Conservation (phyloP, 2,797 vertebrate genomes). For the Manis javanica region DNA sequence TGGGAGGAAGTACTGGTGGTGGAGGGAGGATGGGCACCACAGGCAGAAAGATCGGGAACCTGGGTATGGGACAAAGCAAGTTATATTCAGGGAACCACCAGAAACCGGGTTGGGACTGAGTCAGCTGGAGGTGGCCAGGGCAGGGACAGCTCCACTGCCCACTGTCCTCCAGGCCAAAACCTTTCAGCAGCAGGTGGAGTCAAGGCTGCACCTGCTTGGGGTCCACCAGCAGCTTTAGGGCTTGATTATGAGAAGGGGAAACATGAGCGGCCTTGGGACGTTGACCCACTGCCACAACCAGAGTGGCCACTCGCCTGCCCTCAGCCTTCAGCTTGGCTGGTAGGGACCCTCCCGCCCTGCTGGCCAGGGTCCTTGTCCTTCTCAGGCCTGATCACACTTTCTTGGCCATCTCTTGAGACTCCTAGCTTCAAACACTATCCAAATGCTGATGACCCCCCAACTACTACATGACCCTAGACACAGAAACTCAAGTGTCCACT, state of each 20-base stretch:
- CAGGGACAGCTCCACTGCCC: not conserved
- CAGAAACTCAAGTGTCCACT: not conserved
- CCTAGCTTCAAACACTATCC: not conserved
- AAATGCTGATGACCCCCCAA: not conserved
- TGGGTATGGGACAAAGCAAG: not conserved
- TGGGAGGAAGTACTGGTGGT: not conserved
- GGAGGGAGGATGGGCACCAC: not conserved
- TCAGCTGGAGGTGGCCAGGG: not conserved
- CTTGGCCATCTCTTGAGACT: not conserved
- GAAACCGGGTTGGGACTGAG: not conserved
- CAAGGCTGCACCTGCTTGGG: not conserved
- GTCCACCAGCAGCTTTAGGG: not conserved
- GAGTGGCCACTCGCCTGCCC: not conserved
- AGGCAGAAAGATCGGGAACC: accelerated
- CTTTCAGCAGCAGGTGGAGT: not conserved
- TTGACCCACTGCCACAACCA: not conserved
- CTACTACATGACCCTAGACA: not conserved
- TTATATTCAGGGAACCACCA: accelerated
- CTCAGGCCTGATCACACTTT: not conserved
- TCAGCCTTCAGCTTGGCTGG: not conserved
- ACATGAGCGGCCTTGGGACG: not conserved
- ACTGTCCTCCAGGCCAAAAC: not conserved
- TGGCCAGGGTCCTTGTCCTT: not conserved
- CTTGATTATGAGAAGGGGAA: not conserved
- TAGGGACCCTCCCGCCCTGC: not conserved